Base-by-base conservation (phyloP, 92 coral and sea anemone species). In the Zoanthus sociatus region DNA sequence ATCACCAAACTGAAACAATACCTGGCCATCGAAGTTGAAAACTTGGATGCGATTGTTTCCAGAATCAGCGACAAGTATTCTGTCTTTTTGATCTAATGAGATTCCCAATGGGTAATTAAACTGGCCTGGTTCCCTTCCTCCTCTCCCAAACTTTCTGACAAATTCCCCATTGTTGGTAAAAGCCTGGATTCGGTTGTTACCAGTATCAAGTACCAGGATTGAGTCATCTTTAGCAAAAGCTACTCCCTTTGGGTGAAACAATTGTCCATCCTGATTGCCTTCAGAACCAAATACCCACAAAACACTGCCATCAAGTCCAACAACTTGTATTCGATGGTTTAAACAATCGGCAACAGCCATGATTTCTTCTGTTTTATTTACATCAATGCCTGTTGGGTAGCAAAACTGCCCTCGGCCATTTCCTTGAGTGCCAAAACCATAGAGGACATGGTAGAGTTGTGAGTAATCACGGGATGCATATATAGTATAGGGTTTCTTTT, bases 11-110 rank as follows among this genome's bases (percentile, higher is more conserved):
- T 55, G 76, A 4, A 82, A 77, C 58, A 44, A 76, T 50, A 79
- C 81, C 63, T 71, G 75, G 33, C 90, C 90, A 44, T 14, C 30
- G 13, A 8, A 32, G 45, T 87, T 76, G 72, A 90, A 86, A 32
- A 90, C 88, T 75, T 89, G 90, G 82, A 90, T 58, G 11, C 87
- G 60, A 14, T 53, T 58, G 63, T 90, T 90, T 37, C 84, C 81
- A 10, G 90, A 71, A 84, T 90, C 92, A 48, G 92, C 73, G n/a
- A 90, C 87, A 31, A 90, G 84, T 45, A 90, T 73, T 84, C 87
- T 86, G 45, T 56, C 76, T 78, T 77, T 86, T 15, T 18, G 73
- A 46, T 86, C 87, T 13, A 90, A 81, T 9, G 92, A 68, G 53
- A 86, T 53, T 15, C 92, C 92, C 71, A 63, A 51, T 11, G 92